These are phyloP conservation scores for Melanocharis versteri DNA, from an alignment of 2,113 vertebrate genomes.

Conservation along the genomic window DNA sequence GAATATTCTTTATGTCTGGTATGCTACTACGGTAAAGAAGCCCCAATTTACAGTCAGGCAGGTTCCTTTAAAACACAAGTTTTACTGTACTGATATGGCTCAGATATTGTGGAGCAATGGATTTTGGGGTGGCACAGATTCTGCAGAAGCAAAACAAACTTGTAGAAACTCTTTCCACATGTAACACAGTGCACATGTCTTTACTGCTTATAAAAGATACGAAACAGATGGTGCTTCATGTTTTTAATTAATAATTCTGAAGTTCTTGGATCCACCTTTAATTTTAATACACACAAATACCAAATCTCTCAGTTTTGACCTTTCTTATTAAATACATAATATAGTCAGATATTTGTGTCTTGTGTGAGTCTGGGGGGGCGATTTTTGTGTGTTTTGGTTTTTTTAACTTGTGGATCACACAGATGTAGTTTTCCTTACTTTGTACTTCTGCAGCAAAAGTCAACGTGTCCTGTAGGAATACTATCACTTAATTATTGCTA, in stretches of 20 bases:
- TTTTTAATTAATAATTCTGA: background rate
- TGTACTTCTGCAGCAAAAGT: background rate
- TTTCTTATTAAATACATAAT: background rate
- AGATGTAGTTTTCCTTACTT: background rate
- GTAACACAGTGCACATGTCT: background rate
- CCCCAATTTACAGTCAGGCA: background rate
- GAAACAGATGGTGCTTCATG: background rate
- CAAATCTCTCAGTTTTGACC: background rate
- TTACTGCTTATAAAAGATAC: background rate
- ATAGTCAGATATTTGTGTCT: background rate
- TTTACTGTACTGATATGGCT: background rate
- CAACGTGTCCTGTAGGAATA: background rate
- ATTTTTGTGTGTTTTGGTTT: background rate
- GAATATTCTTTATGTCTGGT: background rate
- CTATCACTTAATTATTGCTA: background rate
- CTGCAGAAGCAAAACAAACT: background rate
- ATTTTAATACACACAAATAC: background rate
- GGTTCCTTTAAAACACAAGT: background rate
- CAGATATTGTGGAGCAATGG: background rate
- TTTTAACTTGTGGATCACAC: background rate
- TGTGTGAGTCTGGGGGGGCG: rapidly evolving
- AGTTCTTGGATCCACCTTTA: background rate
- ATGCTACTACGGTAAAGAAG: background rate
- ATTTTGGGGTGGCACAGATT: background rate
- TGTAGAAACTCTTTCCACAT: background rate